Base-by-base conservation (phyloP, 1,140 invertebrate species). In the Scylla paramamosain region DNA sequence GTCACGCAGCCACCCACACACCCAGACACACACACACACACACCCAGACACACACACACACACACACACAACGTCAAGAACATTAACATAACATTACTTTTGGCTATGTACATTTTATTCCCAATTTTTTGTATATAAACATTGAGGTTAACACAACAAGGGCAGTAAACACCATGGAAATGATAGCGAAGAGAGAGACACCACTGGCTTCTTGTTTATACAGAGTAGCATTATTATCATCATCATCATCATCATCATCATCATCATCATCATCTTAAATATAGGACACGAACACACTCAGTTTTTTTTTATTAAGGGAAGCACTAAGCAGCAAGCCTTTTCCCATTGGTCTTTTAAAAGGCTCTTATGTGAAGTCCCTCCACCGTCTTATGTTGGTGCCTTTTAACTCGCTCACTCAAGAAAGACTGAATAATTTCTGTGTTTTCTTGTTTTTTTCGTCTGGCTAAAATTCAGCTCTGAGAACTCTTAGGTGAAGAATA, bases 41-140 rank as follows among this genome's bases (percentile, higher is more conserved):
- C 67, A 77, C 67, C 0, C 67, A 25, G 0, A n/a, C 25, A 77
- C 67, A 77, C 67, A 77, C 67, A 77, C 25, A 77, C 39, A 39
- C 0, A 92, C 28, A 83, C 12, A 32, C 25, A 3, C 4, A n/a
- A 90, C 4, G 12, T 28, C 6, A 39, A 45, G 32, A 89, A 94
- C 32, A 31, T 32, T 28, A 89, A 91, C 39, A 94, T 32, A 32
- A 20, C 29, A 31, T 29, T 29, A 32, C 48, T 28, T 45, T 94
- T 94, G 87, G 93, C 77, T 94, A 94, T 94, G 88, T 94, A 94
- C 93, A 94, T 89, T 94, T 94, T 94, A 94, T 91, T 94, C 90
- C 87, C 29, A 77, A 77, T 77, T n/a, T 77, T 94, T 93, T 91
- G 45, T 94, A 90, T 94, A 89, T 94, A 94, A 94, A 94, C 93